Evolutionary conservation across 2,888 invertebrate species (phyloP).

Genomic region (Mystacides longicornis): DNA sequence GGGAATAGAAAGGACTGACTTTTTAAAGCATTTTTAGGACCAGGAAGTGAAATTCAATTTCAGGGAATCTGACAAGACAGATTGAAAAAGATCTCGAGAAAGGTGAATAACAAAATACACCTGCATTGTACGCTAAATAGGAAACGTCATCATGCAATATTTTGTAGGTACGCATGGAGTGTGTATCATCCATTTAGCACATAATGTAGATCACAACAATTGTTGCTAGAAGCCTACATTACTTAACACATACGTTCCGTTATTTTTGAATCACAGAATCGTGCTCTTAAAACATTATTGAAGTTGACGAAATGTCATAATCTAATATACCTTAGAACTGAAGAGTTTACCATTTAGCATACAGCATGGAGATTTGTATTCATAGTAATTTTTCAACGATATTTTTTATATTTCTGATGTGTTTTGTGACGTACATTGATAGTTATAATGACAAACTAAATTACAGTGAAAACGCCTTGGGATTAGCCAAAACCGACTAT

Average conservation of each 20-base stretch:
- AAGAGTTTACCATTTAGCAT: neutral
- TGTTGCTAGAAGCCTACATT: neutral
- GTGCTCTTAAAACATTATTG: slow-evolving; percentile 1
- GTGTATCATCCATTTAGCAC: neutral
- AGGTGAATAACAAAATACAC: too few relatives aligned
- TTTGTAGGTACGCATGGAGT: neutral
- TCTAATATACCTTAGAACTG: neutral
- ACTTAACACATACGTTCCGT: neutral
- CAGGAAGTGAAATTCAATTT: neutral
- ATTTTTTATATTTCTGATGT: neutral
- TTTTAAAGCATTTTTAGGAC: too few relatives aligned
- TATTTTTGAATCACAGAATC: neutral
- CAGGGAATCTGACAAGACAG: neutral
- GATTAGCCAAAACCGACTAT: too few relatives aligned
- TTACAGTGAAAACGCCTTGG: neutral
- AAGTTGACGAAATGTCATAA: slow-evolving; percentile 1
- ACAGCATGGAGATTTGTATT: neutral
- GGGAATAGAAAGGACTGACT: too few relatives aligned
- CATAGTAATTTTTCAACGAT: neutral
- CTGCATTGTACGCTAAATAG: too few relatives aligned
- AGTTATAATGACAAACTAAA: neutral
- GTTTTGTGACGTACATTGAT: neutral
- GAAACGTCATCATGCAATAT: neutral
- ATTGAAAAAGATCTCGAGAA: neutral
- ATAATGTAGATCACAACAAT: neutral